These are phyloP conservation scores for Drosophila lini DNA, from an alignment of 1,140 invertebrate species.

Conservation along the genomic window DNA sequence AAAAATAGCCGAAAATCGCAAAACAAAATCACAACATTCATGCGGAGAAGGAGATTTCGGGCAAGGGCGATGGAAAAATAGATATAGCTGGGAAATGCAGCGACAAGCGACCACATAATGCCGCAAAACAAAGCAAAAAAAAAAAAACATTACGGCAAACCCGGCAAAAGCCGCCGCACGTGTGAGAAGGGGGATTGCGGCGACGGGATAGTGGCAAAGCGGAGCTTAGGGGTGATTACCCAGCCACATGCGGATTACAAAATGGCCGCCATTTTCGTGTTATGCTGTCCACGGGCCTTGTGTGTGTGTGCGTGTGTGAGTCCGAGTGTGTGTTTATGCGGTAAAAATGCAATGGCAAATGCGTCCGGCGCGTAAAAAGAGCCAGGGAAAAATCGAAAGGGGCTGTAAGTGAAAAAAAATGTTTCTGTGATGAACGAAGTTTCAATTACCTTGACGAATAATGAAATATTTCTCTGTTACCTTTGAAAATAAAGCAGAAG, in stretches of 20 bases:
- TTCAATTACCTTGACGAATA: neutral
- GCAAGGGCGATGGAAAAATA: slow-evolving; percentile 17
- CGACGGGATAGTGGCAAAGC: slow-evolving; percentile 34
- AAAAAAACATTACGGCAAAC: slow-evolving; percentile 50
- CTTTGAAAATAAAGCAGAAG: neutral
- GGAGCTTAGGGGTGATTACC: slow-evolving; percentile 73
- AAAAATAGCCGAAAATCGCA: slow-evolving; percentile 45
- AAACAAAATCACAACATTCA: slow-evolving; percentile 70
- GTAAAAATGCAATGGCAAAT: slow-evolving; percentile 71
- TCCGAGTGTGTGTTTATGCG: slow-evolving; percentile 43
- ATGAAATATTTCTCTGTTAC: neutral
- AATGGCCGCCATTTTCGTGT: slow-evolving; percentile 77
- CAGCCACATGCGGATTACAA: slow-evolving; percentile 81
- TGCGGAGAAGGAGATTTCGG: slow-evolving; percentile 8
- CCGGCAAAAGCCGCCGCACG: slow-evolving; percentile 67
- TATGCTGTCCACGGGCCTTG: slow-evolving; percentile 22
- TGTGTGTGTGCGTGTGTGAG: neutral
- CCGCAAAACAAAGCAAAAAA: slow-evolving; percentile 59
- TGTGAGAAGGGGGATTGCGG: slow-evolving; percentile 8
- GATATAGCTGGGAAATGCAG: slow-evolving; percentile 24
- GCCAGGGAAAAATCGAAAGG: slow-evolving; percentile 14
- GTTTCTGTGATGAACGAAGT: neutral
- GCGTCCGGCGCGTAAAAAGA: slow-evolving; percentile 21
- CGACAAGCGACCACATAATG: slow-evolving; percentile 71
- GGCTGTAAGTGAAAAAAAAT: neutral